A percentile compares a stretch with the other conserved stretches of the same genome.
Evolutionary conservation across 2,113 vertebrate species (phyloP).

Genomic region (Ailurus styani): DNA sequence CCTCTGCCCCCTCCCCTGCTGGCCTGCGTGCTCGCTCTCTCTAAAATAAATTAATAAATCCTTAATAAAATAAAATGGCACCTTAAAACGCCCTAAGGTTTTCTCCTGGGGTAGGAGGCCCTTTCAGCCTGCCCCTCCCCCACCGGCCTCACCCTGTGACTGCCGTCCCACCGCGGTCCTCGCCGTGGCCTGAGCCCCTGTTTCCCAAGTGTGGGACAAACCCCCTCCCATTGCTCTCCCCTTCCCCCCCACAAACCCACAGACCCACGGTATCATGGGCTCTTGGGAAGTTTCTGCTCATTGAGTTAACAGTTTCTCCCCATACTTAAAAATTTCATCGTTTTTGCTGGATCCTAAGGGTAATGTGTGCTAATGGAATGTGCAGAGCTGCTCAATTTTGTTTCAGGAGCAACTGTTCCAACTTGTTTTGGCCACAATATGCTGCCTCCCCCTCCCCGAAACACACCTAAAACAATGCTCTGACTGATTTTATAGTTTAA

Average conservation of each 20-base stretch:
- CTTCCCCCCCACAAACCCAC: fast-evolving
- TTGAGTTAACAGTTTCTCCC: neutral
- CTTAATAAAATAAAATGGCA: neutral
- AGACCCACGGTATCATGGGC: neutral
- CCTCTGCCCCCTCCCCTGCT: neutral
- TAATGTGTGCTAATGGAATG: neutral
- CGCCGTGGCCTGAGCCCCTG: neutral
- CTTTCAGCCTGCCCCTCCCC: neutral
- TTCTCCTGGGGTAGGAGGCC: neutral
- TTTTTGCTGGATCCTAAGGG: neutral
- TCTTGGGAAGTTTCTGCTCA: neutral
- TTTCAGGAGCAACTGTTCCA: neutral
- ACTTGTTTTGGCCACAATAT: neutral
- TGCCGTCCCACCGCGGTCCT: too few relatives aligned
- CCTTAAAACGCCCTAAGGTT: neutral
- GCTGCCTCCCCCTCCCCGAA: fast-evolving
- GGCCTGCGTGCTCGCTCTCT: neutral
- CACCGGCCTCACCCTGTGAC: neutral
- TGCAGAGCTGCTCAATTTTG: neutral
- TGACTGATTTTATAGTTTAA: neutral
- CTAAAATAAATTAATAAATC: neutral
- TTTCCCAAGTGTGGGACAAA: neutral
- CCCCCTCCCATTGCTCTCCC: fast-evolving
- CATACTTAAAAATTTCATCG: neutral
- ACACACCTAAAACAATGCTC: neutral